Evolutionary conservation across 2,888 invertebrate species (phyloP), one percentile per base, ranked within the genome.

Genomic region (Caenorhabditis angaria): DNA sequence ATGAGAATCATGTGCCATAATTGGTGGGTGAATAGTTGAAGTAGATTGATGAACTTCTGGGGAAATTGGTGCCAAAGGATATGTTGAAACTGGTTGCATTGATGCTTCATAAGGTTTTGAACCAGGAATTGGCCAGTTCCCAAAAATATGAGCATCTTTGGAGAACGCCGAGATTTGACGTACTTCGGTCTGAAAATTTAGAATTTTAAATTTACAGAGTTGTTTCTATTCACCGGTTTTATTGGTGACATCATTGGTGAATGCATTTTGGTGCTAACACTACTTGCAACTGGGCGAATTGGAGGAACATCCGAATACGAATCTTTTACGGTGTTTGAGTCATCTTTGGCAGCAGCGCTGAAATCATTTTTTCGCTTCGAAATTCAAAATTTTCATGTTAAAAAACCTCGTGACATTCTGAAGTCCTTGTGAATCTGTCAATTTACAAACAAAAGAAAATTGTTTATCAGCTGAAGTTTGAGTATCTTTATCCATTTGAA

Each of bases 401-500:
- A 10, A 14, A 12, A 12, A 41, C 41, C 41, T 41, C 2, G 41
- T 41, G 41, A 2, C 6, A 41, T 41, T 41, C 18, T 41, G 51
- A 2, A 51, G n/a, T 18, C 51, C n/a, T 51, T 65, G 32, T 20
- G 70, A 70, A 51, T 77, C 77, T 14, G 81, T 81, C 55, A 83
- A 66, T 53, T 84, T 83, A 73, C 87, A 87, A 24, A 87, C 81
- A 70, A 87, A 87, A 18, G 84, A 77, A 70, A 83, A 87, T 66
- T 87, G 85, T 59, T 81, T 77, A 70, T 87, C 87, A 58, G 76
- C 72, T 0, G 75, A 72, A 6, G 83, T 85, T 55, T 87, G 87
- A 14, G 85, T 83, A 59, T 83, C 81, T 66, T 85, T 85, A 72
- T 87, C 87, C 82, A 84, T 86, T 71, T 87, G 87, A 32, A 87